These are phyloP conservation scores for Polypterus senegalus DNA, from an alignment of 2,113 vertebrate genomes.

Conservation along the genomic window DNA sequence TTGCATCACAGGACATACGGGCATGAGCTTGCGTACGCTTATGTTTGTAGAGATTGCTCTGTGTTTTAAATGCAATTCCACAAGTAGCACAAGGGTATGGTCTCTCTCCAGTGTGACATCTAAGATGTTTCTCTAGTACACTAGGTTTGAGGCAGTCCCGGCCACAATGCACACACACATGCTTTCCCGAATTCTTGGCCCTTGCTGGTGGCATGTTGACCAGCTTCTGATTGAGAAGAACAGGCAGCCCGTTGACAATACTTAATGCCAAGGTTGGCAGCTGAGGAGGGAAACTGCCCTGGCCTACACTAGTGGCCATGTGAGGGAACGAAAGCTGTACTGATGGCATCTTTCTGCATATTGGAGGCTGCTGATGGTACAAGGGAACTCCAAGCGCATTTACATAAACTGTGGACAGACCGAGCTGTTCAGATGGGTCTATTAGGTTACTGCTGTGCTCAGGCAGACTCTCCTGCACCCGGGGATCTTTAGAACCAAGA, in stretches of 20 bases:
- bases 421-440: constrained; percentile 35
- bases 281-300: constrained; percentile 32
- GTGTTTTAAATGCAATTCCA: constrained; percentile 89
- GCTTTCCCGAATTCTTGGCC: constrained; percentile 61
- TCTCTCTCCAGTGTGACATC: constrained; percentile 88
- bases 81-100: constrained; percentile 83
- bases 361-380: constrained; percentile 42
- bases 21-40: constrained; percentile 81
- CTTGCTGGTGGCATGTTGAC: constrained; percentile 32
- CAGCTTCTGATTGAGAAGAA: constrained; percentile 32
- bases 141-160: constrained; percentile 94
- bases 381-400: constrained; percentile 61
- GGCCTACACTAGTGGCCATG: constrained; percentile 16
- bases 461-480: neutral
- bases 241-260: constrained; percentile 57
- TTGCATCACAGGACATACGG: constrained; percentile 57
- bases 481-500: constrained; percentile 23
- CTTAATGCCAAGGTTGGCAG: constrained; percentile 63
- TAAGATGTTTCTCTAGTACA: constrained; percentile 88
- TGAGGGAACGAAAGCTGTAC: constrained; percentile 38
- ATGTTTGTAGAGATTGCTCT: constrained; percentile 95
- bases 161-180: constrained; percentile 78
- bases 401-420: constrained; percentile 58
- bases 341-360: constrained; percentile 28
- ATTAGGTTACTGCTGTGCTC: constrained; percentile 21